Percentiles rank a stretch among this genome's conserved stretches.
These are phyloP conservation scores for Hylomyscus alleni DNA, from an alignment of 2,797 vertebrate genomes.

Conservation along the genomic window DNA sequence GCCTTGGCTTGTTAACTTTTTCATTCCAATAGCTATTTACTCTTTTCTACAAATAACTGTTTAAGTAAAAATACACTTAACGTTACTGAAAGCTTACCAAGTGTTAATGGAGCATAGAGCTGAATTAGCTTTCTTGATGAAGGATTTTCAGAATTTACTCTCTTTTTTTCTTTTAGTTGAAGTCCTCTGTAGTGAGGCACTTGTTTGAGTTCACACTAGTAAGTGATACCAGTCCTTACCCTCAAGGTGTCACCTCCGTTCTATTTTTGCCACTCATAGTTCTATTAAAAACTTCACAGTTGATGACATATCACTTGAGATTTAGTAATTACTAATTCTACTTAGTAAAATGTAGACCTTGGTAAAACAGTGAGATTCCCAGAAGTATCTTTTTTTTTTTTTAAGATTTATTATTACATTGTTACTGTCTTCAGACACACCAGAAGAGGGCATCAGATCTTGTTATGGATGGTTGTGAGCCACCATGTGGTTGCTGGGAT, in stretches of 20 bases:
- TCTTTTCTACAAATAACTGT: background rate
- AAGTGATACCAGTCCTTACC: background rate
- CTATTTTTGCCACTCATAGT: background rate
- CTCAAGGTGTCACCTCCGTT: background rate
- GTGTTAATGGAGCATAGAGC: background rate
- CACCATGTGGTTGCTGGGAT: no score
- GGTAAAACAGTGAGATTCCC: background rate
- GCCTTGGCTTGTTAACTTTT: background rate
- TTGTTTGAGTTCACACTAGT: background rate
- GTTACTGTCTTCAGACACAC: no score
- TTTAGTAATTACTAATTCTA: background rate
- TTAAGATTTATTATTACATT: no score
- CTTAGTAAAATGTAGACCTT: background rate
- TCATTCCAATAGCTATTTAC: background rate
- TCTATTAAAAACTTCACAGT: background rate
- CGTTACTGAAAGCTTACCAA: background rate
- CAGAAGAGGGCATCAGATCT: no score
- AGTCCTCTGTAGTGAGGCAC: background rate
- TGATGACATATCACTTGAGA: background rate
- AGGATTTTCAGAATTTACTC: background rate
- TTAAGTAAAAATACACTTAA: background rate
- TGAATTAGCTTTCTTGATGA: background rate
- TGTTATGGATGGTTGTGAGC: no score
- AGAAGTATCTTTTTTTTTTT: no score
- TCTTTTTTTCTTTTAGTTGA: background rate